These are phyloP conservation scores for Platalea minor DNA, from an alignment of 2,797 vertebrate species.

Conservation along the genomic window DNA sequence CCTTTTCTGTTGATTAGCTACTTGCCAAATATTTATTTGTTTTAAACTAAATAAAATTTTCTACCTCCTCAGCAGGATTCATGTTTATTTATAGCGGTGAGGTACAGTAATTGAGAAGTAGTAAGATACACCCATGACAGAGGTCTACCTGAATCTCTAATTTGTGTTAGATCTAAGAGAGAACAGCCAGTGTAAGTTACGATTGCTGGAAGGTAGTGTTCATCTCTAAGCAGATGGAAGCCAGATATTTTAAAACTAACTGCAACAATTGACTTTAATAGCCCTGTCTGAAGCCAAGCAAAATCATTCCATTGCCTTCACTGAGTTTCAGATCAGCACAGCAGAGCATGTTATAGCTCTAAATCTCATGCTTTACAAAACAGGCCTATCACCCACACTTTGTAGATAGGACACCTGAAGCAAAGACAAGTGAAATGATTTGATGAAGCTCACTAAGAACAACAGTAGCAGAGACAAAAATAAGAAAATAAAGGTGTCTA, in stretches of 20 bases:
- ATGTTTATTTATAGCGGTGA: constrained; percentile 9
- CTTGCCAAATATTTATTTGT: constrained; percentile 10
- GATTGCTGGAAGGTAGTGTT: background rate
- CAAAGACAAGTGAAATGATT: background rate
- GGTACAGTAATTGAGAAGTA: constrained; percentile 25
- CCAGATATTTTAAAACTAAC: constrained; percentile 40
- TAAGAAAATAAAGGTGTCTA: background rate
- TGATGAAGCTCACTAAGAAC: background rate
- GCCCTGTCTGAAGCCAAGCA: constrained; percentile 28
- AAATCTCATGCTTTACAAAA: constrained; percentile 21
- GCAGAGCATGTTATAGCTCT: background rate
- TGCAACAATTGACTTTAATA: constrained; percentile 45
- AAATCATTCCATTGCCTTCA: constrained; percentile 12
- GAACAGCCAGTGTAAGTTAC: background rate
- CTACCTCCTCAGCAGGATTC: background rate
- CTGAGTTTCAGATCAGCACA: background rate
- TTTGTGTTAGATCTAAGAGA: background rate
- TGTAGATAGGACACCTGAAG: background rate
- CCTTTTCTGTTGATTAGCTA: constrained; percentile 9
- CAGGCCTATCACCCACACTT: background rate
- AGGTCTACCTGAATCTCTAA: constrained; percentile 11
- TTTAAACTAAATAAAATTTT: constrained; percentile 24
- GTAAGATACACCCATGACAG: background rate
- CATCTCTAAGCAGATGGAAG: constrained; percentile 28
- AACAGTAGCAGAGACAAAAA: background rate